Evolutionary conservation across 2,888 invertebrate species (phyloP), one percentile per base, ranked within the genome.

Genomic region (Polietes domitor): DNA sequence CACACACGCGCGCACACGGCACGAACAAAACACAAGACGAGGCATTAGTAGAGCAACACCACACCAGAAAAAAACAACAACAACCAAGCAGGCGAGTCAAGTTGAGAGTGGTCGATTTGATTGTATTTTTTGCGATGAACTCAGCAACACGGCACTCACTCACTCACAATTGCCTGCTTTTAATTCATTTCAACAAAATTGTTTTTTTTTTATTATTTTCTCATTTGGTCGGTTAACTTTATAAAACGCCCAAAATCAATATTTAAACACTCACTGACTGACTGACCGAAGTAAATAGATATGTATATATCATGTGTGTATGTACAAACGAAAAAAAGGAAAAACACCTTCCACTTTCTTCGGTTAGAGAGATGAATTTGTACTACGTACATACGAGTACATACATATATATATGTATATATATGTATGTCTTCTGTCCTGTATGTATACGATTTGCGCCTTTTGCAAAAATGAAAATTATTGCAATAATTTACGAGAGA

Each of bases 71-170:
- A n/a, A n/a, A n/a, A n/a, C n/a, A n/a, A n/a, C 55, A 79, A 71
- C 28, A 17, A 75, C 65, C 50, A 61, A 72, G 19, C 75, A 58
- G 50, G 21, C 75, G 17, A 65, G 12, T 58, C 7, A 12, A 26
- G 21, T 53, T 10, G 58, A 58, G 58, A 2, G 47, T 4, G 61
- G 61, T n/a, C 75, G 65, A 72, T 84, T 83, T 80, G 55, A 72
- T 84, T 87, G 87, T 90, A 90, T 89, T 89, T 89, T 90, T 88
- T 89, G 90, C 89, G 89, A 89, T 89, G 90, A 89, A 89, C 90
- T 89, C 89, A 89, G 89, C 87, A 71, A 24, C 41, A 43, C 53
- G 21, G 24, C 53, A 26, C 68, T 47, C 24, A 50, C 75, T 68
- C 76, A 68, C 77, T 78, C 68, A 79, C 65, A 77, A 61, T 81